Percentiles rank a stretch among this genome's conserved stretches.
Conservation (phyloP, 2,888 invertebrate genomes). For the Drosophila falleni region DNA sequence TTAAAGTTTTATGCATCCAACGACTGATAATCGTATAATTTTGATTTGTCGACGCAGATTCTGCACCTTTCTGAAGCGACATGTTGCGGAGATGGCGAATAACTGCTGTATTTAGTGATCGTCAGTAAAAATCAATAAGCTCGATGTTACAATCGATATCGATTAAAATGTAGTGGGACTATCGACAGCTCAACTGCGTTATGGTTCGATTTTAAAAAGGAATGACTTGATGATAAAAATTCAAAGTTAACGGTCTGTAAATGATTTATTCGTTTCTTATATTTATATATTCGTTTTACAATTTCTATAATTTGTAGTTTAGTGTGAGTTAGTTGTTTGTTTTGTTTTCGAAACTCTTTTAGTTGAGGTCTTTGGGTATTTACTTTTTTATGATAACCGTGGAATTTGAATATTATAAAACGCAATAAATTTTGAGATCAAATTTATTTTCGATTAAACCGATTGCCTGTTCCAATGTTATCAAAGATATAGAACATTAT, state of each 20-base stretch:
- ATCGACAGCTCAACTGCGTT: conserved; percentile 15
- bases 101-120: not conserved
- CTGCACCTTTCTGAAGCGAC: not conserved
- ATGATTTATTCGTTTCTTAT: conserved; percentile 35
- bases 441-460: not conserved
- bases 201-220: not conserved
- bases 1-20: conserved; percentile 37
- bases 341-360: conserved; percentile 30
- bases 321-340: conserved; percentile 39
- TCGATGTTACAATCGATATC: not conserved
- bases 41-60: not conserved
- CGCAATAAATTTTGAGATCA: conserved; percentile 11
- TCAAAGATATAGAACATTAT: not conserved
- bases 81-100: conserved; percentile 1
- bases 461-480: conserved; percentile 4
- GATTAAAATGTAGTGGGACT: not conserved
- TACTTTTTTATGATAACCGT: not conserved
- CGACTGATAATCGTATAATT: conserved; percentile 32
- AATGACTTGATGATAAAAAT: not conserved
- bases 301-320: conserved; percentile 18
- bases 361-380: conserved; percentile 21
- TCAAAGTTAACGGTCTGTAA: conserved; percentile 17
- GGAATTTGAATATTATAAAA: not conserved
- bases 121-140: not conserved
- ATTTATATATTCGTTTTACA: conserved; percentile 19